These are phyloP conservation scores for Hoplostethus mediterraneus DNA, from an alignment of 2,797 vertebrate species.

Conservation along the genomic window DNA sequence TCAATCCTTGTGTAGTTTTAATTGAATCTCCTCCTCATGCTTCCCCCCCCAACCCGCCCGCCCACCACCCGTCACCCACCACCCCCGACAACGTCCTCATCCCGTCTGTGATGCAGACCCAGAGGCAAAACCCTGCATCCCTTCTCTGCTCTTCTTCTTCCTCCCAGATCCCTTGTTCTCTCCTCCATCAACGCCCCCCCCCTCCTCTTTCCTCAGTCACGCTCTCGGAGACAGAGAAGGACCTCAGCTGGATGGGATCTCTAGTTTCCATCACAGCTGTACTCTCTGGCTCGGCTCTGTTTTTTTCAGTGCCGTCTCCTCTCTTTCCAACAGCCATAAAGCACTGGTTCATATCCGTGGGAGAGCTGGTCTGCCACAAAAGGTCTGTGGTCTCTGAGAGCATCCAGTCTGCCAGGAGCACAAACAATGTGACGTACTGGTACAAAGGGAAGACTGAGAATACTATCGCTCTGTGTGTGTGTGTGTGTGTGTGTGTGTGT, in stretches of 20 bases:
- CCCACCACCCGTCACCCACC: constrained; percentile 25
- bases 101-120: constrained; percentile 43
- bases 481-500: too few relatives aligned
- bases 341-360: constrained; percentile 43
- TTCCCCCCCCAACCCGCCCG: too few relatives aligned
- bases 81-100: constrained; percentile 31
- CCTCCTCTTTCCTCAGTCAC: constrained; percentile 27
- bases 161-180: constrained; percentile 16
- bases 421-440: constrained; percentile 58
- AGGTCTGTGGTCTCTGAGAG: constrained; percentile 42
- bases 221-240: constrained; percentile 39
- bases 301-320: constrained; percentile 42
- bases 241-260: constrained; percentile 62
- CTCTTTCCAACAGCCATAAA: constrained; percentile 51
- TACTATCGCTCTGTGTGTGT: constrained; percentile 16
- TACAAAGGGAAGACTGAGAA: constrained; percentile 27
- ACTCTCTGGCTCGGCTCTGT: constrained; percentile 20
- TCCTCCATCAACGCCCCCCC: constrained; percentile 42
- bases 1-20: constrained; percentile 72
- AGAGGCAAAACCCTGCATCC: constrained; percentile 42
- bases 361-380: constrained; percentile 44
- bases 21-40: constrained; percentile 76
- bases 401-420: constrained; percentile 35
- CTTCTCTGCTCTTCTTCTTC: constrained; percentile 38
- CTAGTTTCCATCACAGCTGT: constrained; percentile 67